phyloP scores from a whole-genome alignment of 2,113 vertebrate species.

The Benitochromis conjunctus region DNA sequence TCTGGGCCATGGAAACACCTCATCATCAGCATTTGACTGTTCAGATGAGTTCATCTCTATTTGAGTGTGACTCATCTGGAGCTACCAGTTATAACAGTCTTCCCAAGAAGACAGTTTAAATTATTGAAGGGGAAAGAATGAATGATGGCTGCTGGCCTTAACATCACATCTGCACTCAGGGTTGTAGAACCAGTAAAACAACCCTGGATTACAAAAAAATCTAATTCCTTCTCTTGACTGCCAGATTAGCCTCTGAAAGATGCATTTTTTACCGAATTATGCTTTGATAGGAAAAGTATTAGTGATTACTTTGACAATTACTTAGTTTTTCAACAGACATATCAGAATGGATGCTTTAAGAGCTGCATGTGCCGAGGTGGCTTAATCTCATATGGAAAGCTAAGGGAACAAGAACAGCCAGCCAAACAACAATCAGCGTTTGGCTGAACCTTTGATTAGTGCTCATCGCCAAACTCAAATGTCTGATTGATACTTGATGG shows the following conservation, averaged over 20 bases:
- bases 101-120: not conserved
- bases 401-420: not conserved
- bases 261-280: not conserved
- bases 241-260: not conserved
- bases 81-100: not conserved
- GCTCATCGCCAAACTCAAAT: not conserved
- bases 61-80: conserved; percentile 2
- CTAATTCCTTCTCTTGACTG: not conserved
- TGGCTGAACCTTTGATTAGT: not conserved
- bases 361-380: not conserved
- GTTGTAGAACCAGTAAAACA: not conserved
- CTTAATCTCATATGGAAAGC: not conserved
- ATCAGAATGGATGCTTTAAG: not conserved
- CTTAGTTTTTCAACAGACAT: not conserved
- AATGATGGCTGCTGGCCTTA: not conserved
- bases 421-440: not conserved
- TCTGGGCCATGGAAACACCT: conserved; percentile 31
- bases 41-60: conserved; percentile 21
- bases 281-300: not conserved
- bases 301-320: not conserved
- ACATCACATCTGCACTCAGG: not conserved
- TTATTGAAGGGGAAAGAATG: not conserved
- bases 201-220: not conserved
- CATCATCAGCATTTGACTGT: not conserved
- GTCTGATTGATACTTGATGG: not conserved